Evolutionary conservation across 2,113 vertebrate species (phyloP), one percentile per base, ranked within the genome.

Genomic region (Myocastor coypus): DNA sequence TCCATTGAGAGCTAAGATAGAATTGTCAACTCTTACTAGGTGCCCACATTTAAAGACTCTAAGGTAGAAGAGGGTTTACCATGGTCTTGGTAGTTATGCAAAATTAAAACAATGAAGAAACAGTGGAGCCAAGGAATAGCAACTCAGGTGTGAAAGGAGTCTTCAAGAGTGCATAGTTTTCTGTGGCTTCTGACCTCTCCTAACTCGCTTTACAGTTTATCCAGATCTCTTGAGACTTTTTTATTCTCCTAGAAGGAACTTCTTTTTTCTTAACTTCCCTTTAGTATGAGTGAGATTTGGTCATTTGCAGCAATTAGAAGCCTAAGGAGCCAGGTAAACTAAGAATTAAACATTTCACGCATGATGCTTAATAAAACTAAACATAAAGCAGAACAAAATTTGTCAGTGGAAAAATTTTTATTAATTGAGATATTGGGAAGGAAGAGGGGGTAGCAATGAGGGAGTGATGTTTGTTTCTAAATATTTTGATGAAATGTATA

Each of bases 401-500:
- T 7, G 10, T 24, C 37, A 50, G 6, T 42, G 30, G 55, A 57
- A 55, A 26, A 83, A 57, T 28, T n/a, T 83, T 84, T 83, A 80
- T 88, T 82, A 89, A 90, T 46, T 30, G 50, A 52, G 81, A 26
- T 89, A 61, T 92, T 95, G 20, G 32, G 73, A 95, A 94, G 55
- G 37, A 88, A 89, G 4, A 12, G 2, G 6, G 91, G 22, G 20
- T 78, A 80, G 75, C 46, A 83, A 77, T 55, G 80, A 89, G 11
- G 10, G 28, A 66, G 59, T 68, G n/a, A 63, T 37, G 17, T 91
- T 91, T 69, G 64, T 89, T 97, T 96, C 75, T 89, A 94, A 20
- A 94, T 97, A 73, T 68, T 97, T 96, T 95, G 86, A 97, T 97
- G 84, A 52, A 84, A 84, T 83, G 17, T 61, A 50, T 68, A 93